Conservation (phyloP, 2,113 vertebrate genomes). For the Siniperca knerii region DNA sequence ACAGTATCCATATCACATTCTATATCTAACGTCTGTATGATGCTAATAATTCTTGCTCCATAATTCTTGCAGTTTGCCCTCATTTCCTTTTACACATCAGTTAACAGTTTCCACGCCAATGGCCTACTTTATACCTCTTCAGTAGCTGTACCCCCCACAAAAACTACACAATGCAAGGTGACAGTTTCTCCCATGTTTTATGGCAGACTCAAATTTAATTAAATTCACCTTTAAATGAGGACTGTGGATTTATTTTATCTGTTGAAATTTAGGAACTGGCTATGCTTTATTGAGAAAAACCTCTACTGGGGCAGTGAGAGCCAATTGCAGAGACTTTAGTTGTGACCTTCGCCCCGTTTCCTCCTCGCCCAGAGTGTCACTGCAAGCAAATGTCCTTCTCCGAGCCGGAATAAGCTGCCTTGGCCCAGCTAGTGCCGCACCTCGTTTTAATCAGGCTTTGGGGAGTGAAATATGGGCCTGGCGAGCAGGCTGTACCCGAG, state of each 20-base stretch:
- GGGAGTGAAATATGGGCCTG: conserved; percentile 83
- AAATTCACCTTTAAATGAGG: conserved; percentile 29
- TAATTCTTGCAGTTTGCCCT: conserved; percentile 74
- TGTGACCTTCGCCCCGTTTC: conserved; percentile 62
- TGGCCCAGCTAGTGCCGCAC: conserved; percentile 63
- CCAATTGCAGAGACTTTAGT: conserved; percentile 40
- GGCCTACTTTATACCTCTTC: conserved; percentile 73
- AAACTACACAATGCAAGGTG: conserved; percentile 47
- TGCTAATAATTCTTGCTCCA: conserved; percentile 54
- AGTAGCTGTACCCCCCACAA: not conserved
- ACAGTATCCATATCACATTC: not conserved
- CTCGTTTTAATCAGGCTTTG: conserved; percentile 83
- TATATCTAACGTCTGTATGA: conserved; percentile 26
- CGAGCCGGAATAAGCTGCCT: conserved; percentile 65
- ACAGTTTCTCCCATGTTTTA: conserved; percentile 42
- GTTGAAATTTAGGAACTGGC: not conserved
- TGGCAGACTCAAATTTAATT: conserved; percentile 38
- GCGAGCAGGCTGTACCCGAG: conserved; percentile 65
- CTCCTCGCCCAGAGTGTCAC: conserved; percentile 50
- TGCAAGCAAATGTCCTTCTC: conserved; percentile 62
- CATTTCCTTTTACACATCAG: conserved; percentile 68
- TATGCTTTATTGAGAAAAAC: conserved; percentile 19
- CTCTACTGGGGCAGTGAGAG: conserved; percentile 26
- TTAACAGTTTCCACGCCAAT: conserved; percentile 65
- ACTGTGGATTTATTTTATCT: conserved; percentile 20